These are phyloP conservation scores for Amniataba percoides DNA, from an alignment of 2,797 vertebrate genomes.

Conservation along the genomic window DNA sequence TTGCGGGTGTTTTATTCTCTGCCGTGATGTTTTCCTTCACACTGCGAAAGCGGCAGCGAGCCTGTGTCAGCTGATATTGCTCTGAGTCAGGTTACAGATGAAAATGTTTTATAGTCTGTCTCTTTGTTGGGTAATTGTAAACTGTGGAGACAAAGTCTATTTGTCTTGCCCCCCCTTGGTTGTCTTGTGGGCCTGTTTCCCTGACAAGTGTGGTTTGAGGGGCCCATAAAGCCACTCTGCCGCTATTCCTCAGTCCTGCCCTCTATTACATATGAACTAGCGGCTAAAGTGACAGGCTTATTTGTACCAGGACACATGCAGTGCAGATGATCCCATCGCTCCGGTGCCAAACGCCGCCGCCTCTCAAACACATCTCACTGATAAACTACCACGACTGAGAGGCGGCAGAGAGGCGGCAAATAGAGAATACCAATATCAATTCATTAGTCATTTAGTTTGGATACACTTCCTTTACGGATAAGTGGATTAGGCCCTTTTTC, in stretches of 20 bases:
- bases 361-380: conserved; percentile 56
- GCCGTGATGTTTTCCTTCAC: background rate
- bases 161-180: conserved; percentile 40
- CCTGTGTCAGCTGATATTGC: conserved; percentile 36
- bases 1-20: conserved; percentile 15
- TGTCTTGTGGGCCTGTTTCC: conserved; percentile 63
- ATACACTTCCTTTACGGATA: conserved; percentile 64
- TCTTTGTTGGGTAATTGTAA: conserved; percentile 71
- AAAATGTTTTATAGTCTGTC: conserved; percentile 39
- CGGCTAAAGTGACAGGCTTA: conserved; percentile 76
- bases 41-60: background rate
- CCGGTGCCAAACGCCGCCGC: conserved; percentile 37
- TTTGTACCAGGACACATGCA: conserved; percentile 75
- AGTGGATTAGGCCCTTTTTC: conserved; percentile 63
- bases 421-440: conserved; percentile 56
- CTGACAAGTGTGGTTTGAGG: conserved; percentile 76
- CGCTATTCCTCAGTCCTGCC: conserved; percentile 67
- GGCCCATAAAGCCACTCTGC: conserved; percentile 67
- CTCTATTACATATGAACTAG: conserved; percentile 70
- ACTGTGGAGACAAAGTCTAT: conserved; percentile 65
- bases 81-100: conserved; percentile 20
- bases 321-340: conserved; percentile 70
- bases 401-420: conserved; percentile 26
- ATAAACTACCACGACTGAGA: conserved; percentile 57
- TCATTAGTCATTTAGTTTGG: conserved; percentile 62